Evolutionary conservation across 1,140 invertebrate genomes (phyloP).

Genomic region (silkworm (Bombyx mori)): DNA sequence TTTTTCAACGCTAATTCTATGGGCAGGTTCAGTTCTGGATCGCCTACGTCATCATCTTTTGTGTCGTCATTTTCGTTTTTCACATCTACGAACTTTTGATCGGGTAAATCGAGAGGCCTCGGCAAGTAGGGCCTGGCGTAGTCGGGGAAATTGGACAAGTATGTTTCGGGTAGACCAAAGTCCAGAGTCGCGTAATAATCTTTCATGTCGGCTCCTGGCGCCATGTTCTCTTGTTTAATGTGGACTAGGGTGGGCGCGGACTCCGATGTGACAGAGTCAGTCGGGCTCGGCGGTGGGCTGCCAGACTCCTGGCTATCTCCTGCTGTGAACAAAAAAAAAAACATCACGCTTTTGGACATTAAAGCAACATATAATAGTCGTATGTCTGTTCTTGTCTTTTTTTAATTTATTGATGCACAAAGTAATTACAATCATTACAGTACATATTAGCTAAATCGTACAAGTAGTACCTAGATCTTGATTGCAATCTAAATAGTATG

Average conservation of each 20-base stretch:
- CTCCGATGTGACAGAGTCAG: constrained; percentile 53
- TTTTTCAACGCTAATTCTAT: constrained; percentile 63
- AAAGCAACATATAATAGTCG: too few relatives aligned
- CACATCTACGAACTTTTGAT: constrained; percentile 37
- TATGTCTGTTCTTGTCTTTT: too few relatives aligned
- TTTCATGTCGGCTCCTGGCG: constrained; percentile 53
- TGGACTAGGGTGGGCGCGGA: constrained; percentile 60
- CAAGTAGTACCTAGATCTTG: too few relatives aligned
- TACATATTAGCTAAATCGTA: too few relatives aligned
- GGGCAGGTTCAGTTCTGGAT: constrained; percentile 39
- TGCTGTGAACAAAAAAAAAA: constrained; percentile 39
- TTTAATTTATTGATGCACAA: too few relatives aligned
- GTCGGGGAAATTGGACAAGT: constrained; percentile 43
- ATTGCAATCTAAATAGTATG: too few relatives aligned
- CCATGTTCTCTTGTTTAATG: constrained; percentile 63
- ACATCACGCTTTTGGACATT: too few relatives aligned
- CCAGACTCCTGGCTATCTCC: constrained; percentile 63
- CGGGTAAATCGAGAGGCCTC: constrained; percentile 38
- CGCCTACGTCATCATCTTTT: constrained; percentile 32
- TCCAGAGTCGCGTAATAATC: constrained; percentile 53
- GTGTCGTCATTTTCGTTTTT: constrained; percentile 42
- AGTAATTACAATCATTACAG: too few relatives aligned
- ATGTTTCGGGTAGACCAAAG: constrained; percentile 49
- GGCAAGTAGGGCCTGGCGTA: constrained; percentile 38
- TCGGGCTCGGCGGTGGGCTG: constrained; percentile 55